Base-by-base conservation (phyloP, 2,113 vertebrate genomes). In the Sinosuthora webbiana region DNA sequence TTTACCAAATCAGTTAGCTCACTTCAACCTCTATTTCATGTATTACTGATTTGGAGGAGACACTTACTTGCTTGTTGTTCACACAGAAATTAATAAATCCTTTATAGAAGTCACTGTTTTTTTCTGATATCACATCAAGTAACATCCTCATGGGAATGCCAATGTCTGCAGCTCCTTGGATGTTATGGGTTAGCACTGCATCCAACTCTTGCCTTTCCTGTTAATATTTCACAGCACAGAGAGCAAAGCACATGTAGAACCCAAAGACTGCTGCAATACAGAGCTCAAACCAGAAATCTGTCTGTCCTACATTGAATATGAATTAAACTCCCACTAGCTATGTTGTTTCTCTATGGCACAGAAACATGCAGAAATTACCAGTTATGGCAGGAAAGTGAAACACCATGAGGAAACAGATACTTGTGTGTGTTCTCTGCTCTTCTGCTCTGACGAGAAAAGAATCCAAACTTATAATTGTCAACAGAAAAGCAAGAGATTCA, bases 31-130 rank as follows among this genome's bases (percentile, higher is more conserved):
- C 59, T 85, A 18, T 37, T 76, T 71, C 63, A 79, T 17, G 14
- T 60, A 62, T 56, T 25, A 47, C 12, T 25, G 19, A 45, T 4
- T 23, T 4, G 15, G 37, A 65, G 41, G 37, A 92, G 52, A 57
- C 47, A 94, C 91, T 83, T 93, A 99, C 98, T 97, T 97, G 97
- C 62, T 97, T 98, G 89, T 49, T 95, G 37, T 97, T 98, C 81
- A 97, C 87, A n/a, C 73, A 95, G 78, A 98, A 95, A 69, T 65
- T 60, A 53, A 93, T 80, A 10, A 90, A 68, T 49, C 95, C 95
- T 80, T 81, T 97, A 79, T 97, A 97, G 20, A 94, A 95, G 56
- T 92, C 44, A 2, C 78, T 95, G 18, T 0, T 92, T 90, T 91
- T 97, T 88, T 97, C 95, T 42, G 95, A 96, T 75, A 94, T 75